Base-by-base conservation (phyloP, 2,888 invertebrate genomes). In the Ochropleura plecta region DNA sequence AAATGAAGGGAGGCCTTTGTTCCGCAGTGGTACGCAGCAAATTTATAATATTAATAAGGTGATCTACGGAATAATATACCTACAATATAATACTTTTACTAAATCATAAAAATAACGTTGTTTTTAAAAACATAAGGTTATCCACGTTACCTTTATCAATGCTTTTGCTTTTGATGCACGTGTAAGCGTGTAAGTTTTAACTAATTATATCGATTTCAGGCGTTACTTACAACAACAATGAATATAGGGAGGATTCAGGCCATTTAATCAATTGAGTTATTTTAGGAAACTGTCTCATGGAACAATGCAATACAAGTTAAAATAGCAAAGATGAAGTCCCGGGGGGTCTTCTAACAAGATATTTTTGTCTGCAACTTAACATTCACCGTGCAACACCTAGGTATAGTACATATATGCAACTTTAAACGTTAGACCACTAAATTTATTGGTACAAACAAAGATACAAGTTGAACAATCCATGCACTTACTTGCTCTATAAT, bases 331-430 rank as follows among this genome's bases (percentile, higher is more conserved):
- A 49, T 16, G 14, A 42, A 64, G 10, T 55, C 64, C 49, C 49
- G 63, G 79, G 79, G 63, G 80, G 73, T 66, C 59, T 16, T n/a
- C 30, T n/a, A 20, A 42, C 60, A 30, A 64, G 40, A 42, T 72
- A 80, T 83, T 80, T 80, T 57, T 55, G 63, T 60, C n/a, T 6
- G 4, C 67, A 16, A 51, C 46, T 30, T 64, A 48, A 14, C n/a
- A 10, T 80, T 53, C 42, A n/a, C 18, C 51, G 40, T 20, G 20
- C 6, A 51, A 44, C 8, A 51, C 55, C 42, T 46, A n/a, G n/a
- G n/a, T n/a, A 18, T 30, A 46, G 30, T 18, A n/a, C n/a, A n/a
- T n/a, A 9, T 20, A 20, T 46, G 30, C 20, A 63, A 20, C n/a
- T 12, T 44, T 60, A 18, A n/a, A 6, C 3, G n/a, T n/a, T 59